Base-by-base conservation (phyloP, 2,888 invertebrate species). In the Andrena chrysosceles region DNA sequence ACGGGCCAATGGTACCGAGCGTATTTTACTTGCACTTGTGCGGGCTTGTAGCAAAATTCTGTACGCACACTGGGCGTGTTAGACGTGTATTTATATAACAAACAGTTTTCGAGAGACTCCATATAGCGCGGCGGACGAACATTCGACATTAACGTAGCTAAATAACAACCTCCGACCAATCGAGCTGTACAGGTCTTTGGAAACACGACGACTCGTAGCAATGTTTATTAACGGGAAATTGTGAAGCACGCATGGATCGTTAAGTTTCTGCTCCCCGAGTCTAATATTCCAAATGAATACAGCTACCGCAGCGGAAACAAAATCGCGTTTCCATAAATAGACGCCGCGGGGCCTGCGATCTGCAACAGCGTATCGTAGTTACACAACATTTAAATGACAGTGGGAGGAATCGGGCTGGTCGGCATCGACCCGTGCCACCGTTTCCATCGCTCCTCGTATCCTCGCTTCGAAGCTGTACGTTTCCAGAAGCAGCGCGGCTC, bases 401-500 rank as follows among this genome's bases (percentile, higher is more conserved):
- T 35, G 35, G 59, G 74, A 10, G 42, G 42, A 77, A 66, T 73
- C 73, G 62, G 29, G 6, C 42, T 69, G 29, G 59, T 42, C 49
- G 20, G 20, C 26, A 42, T 70, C 67, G 56, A 69, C 20, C 42
- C 26, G 48, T 23, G 10, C 20, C 8, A 23, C 20, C 20, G 54
- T 23, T 56, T 23, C 23, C 23, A 8, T 0, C 54, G n/a, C 8
- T 54, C 23, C 13, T 52, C 52, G n/a, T 2, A 4, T 56, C 26
- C 56, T 23, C 23, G 10, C 10, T 13, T 13, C 23, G 56, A 72
- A 42, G 42, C 62, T 77, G 73, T 66, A 77, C 69, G 85, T 83
- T 83, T 67, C 81, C 81, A 83, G 84, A 85, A 86, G 84, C 84
- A 20, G 20, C 69, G 62, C 75, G 62, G 42, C 87, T 72, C 84